Base-by-base conservation (phyloP, 2,888 invertebrate genomes). In the Leptothorax acervorum region DNA sequence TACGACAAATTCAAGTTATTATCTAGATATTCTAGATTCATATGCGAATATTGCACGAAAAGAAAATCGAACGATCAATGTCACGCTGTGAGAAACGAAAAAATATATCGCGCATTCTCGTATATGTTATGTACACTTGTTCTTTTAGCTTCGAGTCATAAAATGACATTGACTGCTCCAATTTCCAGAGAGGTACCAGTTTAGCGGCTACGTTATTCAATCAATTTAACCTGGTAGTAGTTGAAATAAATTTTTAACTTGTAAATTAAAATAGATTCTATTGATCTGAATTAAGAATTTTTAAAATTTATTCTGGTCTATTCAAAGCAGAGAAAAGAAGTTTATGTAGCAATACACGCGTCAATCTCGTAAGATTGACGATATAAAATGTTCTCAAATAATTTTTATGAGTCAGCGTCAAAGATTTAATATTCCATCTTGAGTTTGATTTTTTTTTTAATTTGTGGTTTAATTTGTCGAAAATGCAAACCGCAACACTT, bases 161-260 rank as follows among this genome's bases (percentile, higher is more conserved):
- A 70, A 57, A 70, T 48, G 57, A 48, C 23, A 70, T 55, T 39
- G 31, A 68, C 60, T 60, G 48, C 60, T 70, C 57, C 12, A 60
- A 48, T 79, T 79, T 35, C 45, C 2, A 70, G 18, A 66, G 3
- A 70, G 18, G 55, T 57, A 70, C 57, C 12, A 39, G n/a, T 48
- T 68, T 53, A 31, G 3, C 12, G 18, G 23, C 35, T 48, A 2
- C 9, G 23, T 53, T 23, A 15, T 35, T 35, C 35, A 35, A 35
- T 35, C n/a, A 23, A 28, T 42, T 23, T 3, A n/a, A n/a, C 5
- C n/a, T 23, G n/a, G 6, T 23, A 15, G 6, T n/a, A 42, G 1
- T 45, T 57, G 2, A 45, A 60, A 35, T 31, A 23, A 57, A 45
- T 57, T 68, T 45, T 76, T 1, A n/a, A 28, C 18, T 45, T 2